Evolutionary conservation across 53 echinoderm and acorn worm genomes (phyloP).

Genomic region (Echinometra lucunter): DNA sequence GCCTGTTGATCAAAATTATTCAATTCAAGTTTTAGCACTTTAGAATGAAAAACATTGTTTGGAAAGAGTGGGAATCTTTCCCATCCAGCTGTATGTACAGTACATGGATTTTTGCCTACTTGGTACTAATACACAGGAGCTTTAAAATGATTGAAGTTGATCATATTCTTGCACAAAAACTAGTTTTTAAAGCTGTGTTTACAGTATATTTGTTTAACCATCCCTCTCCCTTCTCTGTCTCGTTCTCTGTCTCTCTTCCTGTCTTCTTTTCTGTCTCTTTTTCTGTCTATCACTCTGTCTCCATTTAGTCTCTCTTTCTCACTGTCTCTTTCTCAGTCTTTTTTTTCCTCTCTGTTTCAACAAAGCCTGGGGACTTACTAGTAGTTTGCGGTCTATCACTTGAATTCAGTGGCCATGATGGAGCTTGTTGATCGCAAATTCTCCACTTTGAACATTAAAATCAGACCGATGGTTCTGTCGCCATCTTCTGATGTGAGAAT

Average conservation of each 20-base stretch:
- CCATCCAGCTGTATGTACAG: too few species aligned
- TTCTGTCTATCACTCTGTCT: neutral
- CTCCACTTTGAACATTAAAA: neutral
- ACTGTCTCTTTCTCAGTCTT: neutral
- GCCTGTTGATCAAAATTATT: too few species aligned
- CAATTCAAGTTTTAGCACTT: too few species aligned
- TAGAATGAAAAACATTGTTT: too few species aligned
- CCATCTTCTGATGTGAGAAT: neutral
- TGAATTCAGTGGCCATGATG: neutral
- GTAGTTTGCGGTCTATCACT: neutral
- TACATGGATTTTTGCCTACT: too few species aligned
- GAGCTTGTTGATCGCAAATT: neutral
- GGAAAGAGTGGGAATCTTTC: too few species aligned
- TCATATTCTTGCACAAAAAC: neutral
- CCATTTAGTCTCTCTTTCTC: neutral
- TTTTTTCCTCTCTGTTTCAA: neutral
- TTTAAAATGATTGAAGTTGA: neutral
- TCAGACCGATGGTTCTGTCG: neutral
- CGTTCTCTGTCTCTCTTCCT: neutral
- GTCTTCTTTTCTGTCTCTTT: neutral
- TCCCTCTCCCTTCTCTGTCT: neutral
- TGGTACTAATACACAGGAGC: neutral
- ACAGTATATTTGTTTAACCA: neutral
- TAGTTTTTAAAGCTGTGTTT: neutral
- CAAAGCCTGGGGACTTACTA: neutral